These are phyloP conservation scores for Lasioglossum leucozonium DNA, from an alignment of 2,888 invertebrate species.

Conservation along the genomic window DNA sequence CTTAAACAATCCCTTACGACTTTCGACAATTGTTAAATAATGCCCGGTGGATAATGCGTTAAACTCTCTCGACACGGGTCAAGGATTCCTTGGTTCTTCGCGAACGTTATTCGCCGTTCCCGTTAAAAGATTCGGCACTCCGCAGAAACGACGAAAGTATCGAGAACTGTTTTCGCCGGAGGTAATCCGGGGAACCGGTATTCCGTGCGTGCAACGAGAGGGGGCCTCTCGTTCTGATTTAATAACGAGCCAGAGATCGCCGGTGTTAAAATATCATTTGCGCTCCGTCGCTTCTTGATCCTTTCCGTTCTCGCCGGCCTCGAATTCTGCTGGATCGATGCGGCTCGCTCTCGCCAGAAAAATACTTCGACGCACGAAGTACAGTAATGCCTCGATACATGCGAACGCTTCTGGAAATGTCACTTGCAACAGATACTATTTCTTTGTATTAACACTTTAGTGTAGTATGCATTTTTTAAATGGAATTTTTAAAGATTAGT, in stretches of 20 bases:
- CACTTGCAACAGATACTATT: too few relatives aligned
- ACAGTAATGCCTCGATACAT: too few relatives aligned
- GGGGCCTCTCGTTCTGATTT: conserved; percentile 41
- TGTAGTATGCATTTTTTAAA: too few relatives aligned
- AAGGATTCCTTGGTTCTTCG: background rate
- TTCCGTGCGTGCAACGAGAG: conserved; percentile 34
- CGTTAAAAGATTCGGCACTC: conserved; percentile 27
- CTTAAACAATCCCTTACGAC: background rate
- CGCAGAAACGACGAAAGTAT: conserved; percentile 23
- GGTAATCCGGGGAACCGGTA: conserved; percentile 37
- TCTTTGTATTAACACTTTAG: too few relatives aligned
- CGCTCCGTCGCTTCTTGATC: conserved; percentile 13
- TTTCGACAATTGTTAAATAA: background rate
- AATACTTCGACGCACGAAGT: too few relatives aligned
- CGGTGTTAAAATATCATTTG: conserved; percentile 67
- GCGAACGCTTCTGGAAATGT: too few relatives aligned
- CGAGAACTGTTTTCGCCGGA: conserved; percentile 29
- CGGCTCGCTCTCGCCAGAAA: conserved; percentile 73
- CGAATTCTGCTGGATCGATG: conserved; percentile 54
- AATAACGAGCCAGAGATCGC: conserved; percentile 51
- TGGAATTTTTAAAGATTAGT: too few relatives aligned
- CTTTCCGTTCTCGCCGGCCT: conserved; percentile 54
- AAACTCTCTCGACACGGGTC: background rate
- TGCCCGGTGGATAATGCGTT: background rate
- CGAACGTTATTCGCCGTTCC: background rate